Evolutionary conservation across 2,113 vertebrate species (phyloP), one percentile per base, ranked within the genome.

Genomic region (Centropus unirufus): DNA sequence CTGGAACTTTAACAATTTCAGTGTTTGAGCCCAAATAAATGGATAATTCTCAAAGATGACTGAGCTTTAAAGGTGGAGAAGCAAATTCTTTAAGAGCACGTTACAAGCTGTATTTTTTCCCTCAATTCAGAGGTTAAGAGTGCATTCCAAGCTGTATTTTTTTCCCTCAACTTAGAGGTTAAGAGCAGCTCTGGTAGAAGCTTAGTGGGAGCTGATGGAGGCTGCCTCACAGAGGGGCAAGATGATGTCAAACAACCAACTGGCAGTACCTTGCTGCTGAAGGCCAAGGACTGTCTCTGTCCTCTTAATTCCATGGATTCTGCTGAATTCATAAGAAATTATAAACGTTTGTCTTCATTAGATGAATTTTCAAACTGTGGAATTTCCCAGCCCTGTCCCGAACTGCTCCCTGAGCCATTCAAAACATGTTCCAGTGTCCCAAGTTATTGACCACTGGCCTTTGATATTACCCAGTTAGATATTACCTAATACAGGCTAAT

Each of bases 1-100:
- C 62, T 89, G 74, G 54, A 90, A 9, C 62, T 83, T 90, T 79
- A 82, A 57, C 54, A 85, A 21, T 64, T 92, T 93, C 87, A 90
- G 36, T 51, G 17, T 84, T 87, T 17, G 17, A 91, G 69, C 62
- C 61, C 74, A 91, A 54, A 68, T 57, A 91, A 85, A 83, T 91
- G 70, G 40, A 74, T 49, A 36, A 34, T 83, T 24, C 42, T 74
- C 66, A 78, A 79, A 87, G 34, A 68, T 4, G 26, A 52, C 32
- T 47, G 18, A 84, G 61, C 6, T 73, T 22, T 79, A 83, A 89
- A 78, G 46, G 61, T 72, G 40, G 22, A 89, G n/a, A 88, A 86
- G 46, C 67, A 76, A 54, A 18, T 66, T 90, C 68, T 83, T 69
- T 26, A 86, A 82, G 26, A 68, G 23, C 11, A 44, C 29, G 30